Base-by-base conservation (phyloP, 2,113 vertebrate genomes). In the Ginglymostoma cirratum region DNA sequence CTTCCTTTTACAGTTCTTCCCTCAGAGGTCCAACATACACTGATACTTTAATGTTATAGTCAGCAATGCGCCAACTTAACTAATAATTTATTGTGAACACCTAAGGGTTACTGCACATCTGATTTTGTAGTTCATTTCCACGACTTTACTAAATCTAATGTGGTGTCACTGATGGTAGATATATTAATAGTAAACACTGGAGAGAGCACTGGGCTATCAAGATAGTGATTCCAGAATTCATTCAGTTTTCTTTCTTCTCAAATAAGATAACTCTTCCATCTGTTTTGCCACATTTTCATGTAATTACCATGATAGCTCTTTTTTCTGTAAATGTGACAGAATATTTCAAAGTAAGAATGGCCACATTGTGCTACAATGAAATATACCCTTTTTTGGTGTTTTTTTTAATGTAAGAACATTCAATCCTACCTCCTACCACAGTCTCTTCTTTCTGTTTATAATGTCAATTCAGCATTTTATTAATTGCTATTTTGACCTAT, bases 331-430 rank as follows among this genome's bases (percentile, higher is more conserved):
- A 45, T 83, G 45, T 83, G 38, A 42, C 38, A 42, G 80, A 83
- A 83, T 45, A 45, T 14, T 83, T 83, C 80, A 83, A 83, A 90
- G 21, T 66, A 30, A 93, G 78, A 93, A 93, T 93, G 61, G n/a
- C 38, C 61, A 67, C 61, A 66, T 66, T 7, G 21, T 65, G 15
- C 3, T 90, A 30, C 15, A 90, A 65, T 21, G n/a, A 92, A 92
- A 66, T n/a, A 42, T 38, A 42, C 4, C 14, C 34, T 93, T 30
- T 30, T 65, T 5, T 92, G 17, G 5, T 19, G 52, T n/a, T 1
- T 30, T n/a, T 5, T 30, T 38, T 42, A 21, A 21, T 83, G 38
- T 83, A 42, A 42, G 38, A 83, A 42, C 3, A 83, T 83, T 83
- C 38, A 83, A 21, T 38, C 15, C n/a, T 23, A 3, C 6, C n/a